Evolutionary conservation across 2,113 vertebrate species (phyloP).

Genomic region (Laticauda colubrina): DNA sequence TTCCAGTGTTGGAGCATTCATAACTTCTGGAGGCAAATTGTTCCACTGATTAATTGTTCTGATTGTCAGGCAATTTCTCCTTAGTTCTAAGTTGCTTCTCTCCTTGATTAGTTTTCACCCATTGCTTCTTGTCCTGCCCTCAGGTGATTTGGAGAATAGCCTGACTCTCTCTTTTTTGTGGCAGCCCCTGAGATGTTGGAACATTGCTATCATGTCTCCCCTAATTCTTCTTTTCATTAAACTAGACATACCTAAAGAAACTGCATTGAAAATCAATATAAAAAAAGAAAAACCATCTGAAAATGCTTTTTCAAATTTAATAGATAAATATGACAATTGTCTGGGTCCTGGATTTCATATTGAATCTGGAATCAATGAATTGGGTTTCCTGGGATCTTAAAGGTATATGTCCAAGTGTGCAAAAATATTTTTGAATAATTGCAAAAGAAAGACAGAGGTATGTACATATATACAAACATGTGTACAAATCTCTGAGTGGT

Average conservation of each 20-base stretch:
- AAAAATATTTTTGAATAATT: not conserved
- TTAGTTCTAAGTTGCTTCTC: no score
- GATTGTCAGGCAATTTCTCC: no score
- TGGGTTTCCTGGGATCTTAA: not conserved
- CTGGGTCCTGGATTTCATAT: not conserved
- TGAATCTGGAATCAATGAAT: not conserved
- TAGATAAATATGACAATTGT: not conserved
- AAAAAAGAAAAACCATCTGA: not conserved
- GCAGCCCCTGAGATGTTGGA: no score
- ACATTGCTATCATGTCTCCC: no score
- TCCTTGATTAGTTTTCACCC: no score
- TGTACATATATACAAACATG: not conserved
- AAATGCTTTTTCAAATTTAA: not conserved
- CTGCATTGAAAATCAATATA: not conserved
- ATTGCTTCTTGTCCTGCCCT: no score
- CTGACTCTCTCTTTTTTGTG: no score
- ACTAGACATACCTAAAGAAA: not conserved
- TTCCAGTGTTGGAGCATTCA: no score
- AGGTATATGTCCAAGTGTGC: not conserved
- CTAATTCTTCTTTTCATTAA: no score
- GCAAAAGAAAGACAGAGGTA: not conserved
- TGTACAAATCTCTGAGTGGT: not conserved
- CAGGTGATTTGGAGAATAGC: no score
- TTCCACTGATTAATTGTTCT: no score
- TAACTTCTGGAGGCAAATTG: no score